These are phyloP conservation scores for Anolis apletophallus DNA, from an alignment of 2,797 vertebrate species.

Conservation along the genomic window DNA sequence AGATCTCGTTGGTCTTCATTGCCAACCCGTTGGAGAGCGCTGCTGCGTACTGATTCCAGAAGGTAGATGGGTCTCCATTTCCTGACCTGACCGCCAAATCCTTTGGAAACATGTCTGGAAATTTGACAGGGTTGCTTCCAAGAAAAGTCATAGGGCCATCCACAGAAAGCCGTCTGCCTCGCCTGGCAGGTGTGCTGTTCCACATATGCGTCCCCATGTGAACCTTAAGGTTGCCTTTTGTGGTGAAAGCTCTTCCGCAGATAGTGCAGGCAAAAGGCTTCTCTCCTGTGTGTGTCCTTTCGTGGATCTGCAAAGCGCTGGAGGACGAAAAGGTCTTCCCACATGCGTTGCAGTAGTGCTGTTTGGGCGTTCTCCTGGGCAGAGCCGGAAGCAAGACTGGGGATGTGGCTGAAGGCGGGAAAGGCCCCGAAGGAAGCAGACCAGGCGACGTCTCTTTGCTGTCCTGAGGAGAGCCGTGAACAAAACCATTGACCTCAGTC, in stretches of 20 bases:
- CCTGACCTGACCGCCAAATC: conserved; percentile 89
- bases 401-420: conserved; percentile 91
- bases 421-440: conserved; percentile 75
- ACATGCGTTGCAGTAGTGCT: conserved; percentile 97
- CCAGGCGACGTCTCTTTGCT: conserved; percentile 76
- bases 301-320: conserved; percentile 98
- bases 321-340: conserved; percentile 99
- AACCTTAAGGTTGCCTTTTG: conserved; percentile 99
- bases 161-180: conserved; percentile 95
- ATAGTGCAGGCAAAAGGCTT: conserved; percentile 99
- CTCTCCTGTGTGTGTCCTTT: conserved; percentile 98
- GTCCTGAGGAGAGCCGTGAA: conserved; percentile 90
- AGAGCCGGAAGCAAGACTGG: conserved; percentile 90
- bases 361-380: conserved; percentile 95
- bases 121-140: conserved; percentile 95
- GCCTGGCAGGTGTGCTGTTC: conserved; percentile 89
- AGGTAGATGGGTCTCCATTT: conserved; percentile 93
- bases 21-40: conserved; percentile 97
- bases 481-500: conserved; percentile 94
- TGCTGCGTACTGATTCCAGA: conserved; percentile 99
- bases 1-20: conserved; percentile 99
- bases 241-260: conserved; percentile 98
- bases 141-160: conserved; percentile 98
- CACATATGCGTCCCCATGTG: conserved; percentile 95
- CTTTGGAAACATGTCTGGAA: conserved; percentile 98